Evolutionary conservation across 2,113 vertebrate genomes (phyloP), one percentile per base, ranked within the genome.

Genomic region (Caranx melampygus): DNA sequence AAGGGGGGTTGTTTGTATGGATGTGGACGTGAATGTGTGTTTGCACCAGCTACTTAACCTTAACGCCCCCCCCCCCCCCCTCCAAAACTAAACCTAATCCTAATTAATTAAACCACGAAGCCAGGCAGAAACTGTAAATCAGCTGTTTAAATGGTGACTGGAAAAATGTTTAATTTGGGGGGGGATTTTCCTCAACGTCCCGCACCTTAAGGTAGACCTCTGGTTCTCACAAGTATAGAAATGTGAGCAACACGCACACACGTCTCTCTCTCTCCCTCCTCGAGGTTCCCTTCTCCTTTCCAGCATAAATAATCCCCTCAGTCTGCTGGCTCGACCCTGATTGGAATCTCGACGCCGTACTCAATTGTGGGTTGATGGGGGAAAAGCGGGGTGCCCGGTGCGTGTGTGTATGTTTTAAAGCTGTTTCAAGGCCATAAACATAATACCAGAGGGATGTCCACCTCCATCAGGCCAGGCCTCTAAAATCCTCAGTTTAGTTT

Each of bases 291-390:
- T 62, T 86, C 78, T 89, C 65, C 81, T 79, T 89, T 93, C 92
- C 93, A 93, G 92, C 89, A 93, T 85, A 94, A 94, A 94, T 93
- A 94, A 94, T 94, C 92, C 88, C 82, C 64, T 69, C 84, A 87
- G 92, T 94, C 92, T 92, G 93, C 91, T 90, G 92, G 87, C 91
- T 89, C 84, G 72, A 79, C 84, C 80, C 91, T 93, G 93, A 94
- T 94, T 94, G 93, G 90, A 92, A 93, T 93, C 93, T 93, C 74
- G 89, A 94, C 92, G 92, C 94, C 92, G 65, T 81, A 82, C 89
- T 92, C 92, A 93, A 93, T 93, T 94, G 94, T 94, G 94, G 94
- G 77, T 78, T 87, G 77, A 85, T 75, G 67, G 74, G 86, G 83
- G 79, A 88, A 88, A 88, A 90, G 85, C 69, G 75, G 87, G 91